Evolutionary conservation across 1,140 invertebrate species (phyloP), one percentile per base, ranked within the genome.

Genomic region (Lepidurus apus): DNA sequence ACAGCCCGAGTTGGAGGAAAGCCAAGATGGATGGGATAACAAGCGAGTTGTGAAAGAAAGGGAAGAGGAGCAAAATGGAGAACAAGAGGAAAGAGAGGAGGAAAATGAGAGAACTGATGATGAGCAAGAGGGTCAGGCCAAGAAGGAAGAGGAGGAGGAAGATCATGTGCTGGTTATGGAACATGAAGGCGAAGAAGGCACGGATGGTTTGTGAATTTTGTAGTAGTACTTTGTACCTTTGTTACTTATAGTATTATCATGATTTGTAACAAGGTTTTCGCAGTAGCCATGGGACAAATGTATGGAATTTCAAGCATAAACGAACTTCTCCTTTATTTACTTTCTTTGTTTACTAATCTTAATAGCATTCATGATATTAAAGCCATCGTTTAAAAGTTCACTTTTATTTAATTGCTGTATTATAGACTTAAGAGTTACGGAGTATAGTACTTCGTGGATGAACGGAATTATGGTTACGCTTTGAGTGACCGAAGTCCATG

Each of bases 211-310:
- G 53, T 65, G 34, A 65, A 65, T 65, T 21, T n/a, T 65, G 9
- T 65, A 65, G 13, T n/a, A 21, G 13, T 13, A 65, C 8, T 65
- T 65, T 65, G 0, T 34, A 34, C 34, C 53, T 9, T 47, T 65
- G 53, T 65, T 65, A 65, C 53, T 65, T 65, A 65, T 65, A 65
- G 53, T 65, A 65, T 65, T 65, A 65, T 17, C 21, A 21, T 65
- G 53, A n/a, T 65, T 65, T 65, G 53, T 65, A 65, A 21, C 53
- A 65, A 65, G 53, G 53, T 21, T 65, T 47, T 65, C 53, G 21
- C 53, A 21, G 5, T 17, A 65, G 9, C 13, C 21, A 7, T 65
- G 53, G 53, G 53, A 65, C 53, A 65, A 21, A 65, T 65, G 21
- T 65, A 65, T n/a, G 34, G 53, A 17, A 65, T 65, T 65, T 65